Evolutionary conservation across 2,113 vertebrate species (phyloP).

Genomic region (Anseranas semipalmata): DNA sequence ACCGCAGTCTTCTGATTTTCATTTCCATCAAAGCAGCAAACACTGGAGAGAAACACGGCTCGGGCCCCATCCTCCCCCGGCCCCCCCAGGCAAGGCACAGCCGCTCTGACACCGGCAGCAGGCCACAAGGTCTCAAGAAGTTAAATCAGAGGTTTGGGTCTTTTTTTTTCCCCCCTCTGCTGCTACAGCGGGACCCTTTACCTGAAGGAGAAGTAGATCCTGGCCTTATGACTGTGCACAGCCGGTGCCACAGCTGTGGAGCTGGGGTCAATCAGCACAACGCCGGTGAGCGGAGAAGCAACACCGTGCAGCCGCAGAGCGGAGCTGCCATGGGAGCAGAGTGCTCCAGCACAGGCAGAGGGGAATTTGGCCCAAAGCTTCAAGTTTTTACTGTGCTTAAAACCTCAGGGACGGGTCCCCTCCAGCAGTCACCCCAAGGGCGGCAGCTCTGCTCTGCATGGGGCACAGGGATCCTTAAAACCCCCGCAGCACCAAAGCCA

Average conservation of each 20-base stretch:
- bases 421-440: too few species aligned
- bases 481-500: background rate
- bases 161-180: background rate
- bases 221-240: background rate
- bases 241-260: background rate
- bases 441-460: background rate
- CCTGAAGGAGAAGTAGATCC: background rate
- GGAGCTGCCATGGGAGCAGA: background rate
- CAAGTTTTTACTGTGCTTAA: too few species aligned
- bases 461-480: background rate
- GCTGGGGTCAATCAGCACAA: background rate
- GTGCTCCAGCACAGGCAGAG: too few species aligned
- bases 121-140: background rate
- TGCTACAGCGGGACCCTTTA: background rate
- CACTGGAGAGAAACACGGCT: rapidly evolving
- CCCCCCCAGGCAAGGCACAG: background rate
- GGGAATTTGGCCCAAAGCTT: too few species aligned
- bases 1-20: background rate
- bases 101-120: background rate
- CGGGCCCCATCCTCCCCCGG: rapidly evolving
- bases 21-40: background rate
- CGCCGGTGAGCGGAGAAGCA: rapidly evolving
- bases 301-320: too few species aligned
- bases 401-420: too few species aligned
- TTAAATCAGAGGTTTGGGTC: background rate